Base-by-base conservation (phyloP, 1,140 invertebrate species). In the Ridgeia piscesae region DNA sequence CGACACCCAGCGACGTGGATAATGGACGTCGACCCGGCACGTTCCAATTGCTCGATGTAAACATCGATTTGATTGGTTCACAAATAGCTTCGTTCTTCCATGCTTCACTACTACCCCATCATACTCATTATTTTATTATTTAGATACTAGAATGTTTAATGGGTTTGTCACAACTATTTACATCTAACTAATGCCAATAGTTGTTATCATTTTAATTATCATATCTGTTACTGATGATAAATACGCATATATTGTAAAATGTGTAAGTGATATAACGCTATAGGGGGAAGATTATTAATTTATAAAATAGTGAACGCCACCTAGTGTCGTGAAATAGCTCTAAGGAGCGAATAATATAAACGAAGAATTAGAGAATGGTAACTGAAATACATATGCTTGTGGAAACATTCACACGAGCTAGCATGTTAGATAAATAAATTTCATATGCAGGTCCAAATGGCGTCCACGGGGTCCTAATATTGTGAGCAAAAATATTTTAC, bases 51-150 rank as follows among this genome's bases (percentile, higher is more conserved):
- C 58, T 77, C 34, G 34, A 93, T 94, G 93, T 93, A 93, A 94
- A 91, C 35, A 27, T 77, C 8, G 11, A 91, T 93, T 91, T 94
- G 93, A 94, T 94, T 94, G 94, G 94, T 90, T 91, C 58, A 91
- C 34, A 35, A 88, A 89, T 50, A 88, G 91, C 88, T 92, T 88
- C n/a, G 91, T 88, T n/a, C 90, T 93, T 94, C 50, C n/a, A 92
- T 92, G 34, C 91, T 93, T 92, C 34, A 58, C 27, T 88, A 77
- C 33, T 31, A 77, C 58, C 58, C 58, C 58, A 77, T 77, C 58
- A 77, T 77, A 77, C 2, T 77, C 58, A 77, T 77, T 77, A 77
- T 77, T 77, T 77, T 31, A 77, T 77, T 77, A 17, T 17, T 77
- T 21, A 27, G 8, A 77, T 77, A 77, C 27, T 31, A 31, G 2